Percentiles rank a stretch among this genome's conserved stretches.
These are phyloP conservation scores for Thymallus thymallus DNA, from an alignment of 2,113 vertebrate species.

Conservation along the genomic window DNA sequence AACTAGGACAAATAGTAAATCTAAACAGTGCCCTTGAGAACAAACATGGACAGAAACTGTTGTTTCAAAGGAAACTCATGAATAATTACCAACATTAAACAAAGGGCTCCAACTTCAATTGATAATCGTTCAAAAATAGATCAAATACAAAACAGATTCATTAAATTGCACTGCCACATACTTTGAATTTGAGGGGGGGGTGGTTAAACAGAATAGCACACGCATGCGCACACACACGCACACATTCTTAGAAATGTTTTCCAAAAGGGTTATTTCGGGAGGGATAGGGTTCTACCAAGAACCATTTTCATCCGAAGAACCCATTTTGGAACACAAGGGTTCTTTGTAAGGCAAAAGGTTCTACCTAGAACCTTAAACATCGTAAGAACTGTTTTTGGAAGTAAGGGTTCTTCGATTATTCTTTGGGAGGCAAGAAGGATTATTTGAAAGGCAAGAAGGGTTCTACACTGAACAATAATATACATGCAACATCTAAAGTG, in stretches of 20 bases:
- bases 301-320: too few relatives aligned
- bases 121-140: constrained; percentile 46
- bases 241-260: neutral
- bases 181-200: constrained; percentile 12
- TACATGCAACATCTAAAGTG: too few relatives aligned
- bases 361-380: too few relatives aligned
- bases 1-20: constrained; percentile 49
- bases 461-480: too few relatives aligned
- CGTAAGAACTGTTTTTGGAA: too few relatives aligned
- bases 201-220: constrained; percentile 13
- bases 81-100: constrained; percentile 56
- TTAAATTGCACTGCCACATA: constrained; percentile 44
- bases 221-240: neutral
- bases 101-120: constrained; percentile 54
- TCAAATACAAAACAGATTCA: constrained; percentile 50
- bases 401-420: too few relatives aligned
- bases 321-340: too few relatives aligned
- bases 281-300: too few relatives aligned
- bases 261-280: too few relatives aligned
- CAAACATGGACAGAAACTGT: constrained; percentile 42
- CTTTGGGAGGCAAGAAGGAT: too few relatives aligned
- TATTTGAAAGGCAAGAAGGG: too few relatives aligned
- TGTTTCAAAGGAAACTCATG: constrained; percentile 46
- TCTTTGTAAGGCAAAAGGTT: too few relatives aligned
- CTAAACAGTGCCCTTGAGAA: constrained; percentile 41